A percentile compares a stretch with the other conserved stretches of the same genome.
Evolutionary conservation across 2,113 vertebrate genomes (phyloP).

Genomic region (Baryphthengus martii): DNA sequence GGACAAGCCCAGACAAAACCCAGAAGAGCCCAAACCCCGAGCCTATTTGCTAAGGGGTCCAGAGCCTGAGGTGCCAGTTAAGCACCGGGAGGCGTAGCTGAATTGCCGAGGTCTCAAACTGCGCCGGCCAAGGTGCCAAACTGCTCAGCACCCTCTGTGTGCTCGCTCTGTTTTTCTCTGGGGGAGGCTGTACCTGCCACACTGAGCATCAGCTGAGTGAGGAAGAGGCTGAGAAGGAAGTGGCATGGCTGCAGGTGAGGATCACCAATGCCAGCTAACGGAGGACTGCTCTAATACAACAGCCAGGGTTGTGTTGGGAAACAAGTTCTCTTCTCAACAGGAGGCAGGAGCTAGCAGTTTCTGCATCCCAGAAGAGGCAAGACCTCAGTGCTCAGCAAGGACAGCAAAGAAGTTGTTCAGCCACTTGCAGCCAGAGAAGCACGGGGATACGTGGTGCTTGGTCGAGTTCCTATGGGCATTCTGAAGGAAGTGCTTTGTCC

Average conservation of each 20-base stretch:
- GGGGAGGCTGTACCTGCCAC: too few relatives aligned
- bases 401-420: background rate
- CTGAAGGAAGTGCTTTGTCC: background rate
- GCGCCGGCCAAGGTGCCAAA: too few relatives aligned
- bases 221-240: background rate
- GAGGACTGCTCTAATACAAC: fast-evolving
- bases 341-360: background rate
- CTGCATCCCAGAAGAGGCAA: background rate
- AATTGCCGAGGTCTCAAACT: too few relatives aligned
- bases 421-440: background rate
- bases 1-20: too few relatives aligned
- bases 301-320: background rate
- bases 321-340: background rate
- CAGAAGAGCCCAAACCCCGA: too few relatives aligned
- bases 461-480: background rate
- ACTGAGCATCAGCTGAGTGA: background rate
- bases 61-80: too few relatives aligned
- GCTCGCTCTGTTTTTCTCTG: too few relatives aligned
- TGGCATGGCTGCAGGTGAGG: background rate
- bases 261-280: background rate
- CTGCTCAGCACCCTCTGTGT: too few relatives aligned
- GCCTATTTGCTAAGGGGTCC: too few relatives aligned
- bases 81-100: too few relatives aligned
- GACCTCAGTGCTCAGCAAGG: background rate
- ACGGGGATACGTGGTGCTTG: fast-evolving